Evolutionary conservation across 2,113 vertebrate genomes (phyloP).

Genomic region (Eulemur macaco): DNA sequence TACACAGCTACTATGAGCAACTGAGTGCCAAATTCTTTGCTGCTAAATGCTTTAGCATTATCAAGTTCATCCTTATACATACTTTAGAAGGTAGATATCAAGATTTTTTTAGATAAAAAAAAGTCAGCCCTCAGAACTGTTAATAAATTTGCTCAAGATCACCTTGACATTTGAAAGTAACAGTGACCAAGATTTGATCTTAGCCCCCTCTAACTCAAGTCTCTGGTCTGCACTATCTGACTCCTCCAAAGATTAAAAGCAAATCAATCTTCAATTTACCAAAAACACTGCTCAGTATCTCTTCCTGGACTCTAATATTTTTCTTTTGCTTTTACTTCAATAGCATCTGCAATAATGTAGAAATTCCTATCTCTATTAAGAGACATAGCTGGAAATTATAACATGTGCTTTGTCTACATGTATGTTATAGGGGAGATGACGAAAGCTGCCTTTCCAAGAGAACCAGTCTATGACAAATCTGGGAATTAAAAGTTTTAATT

Average conservation of each 20-base stretch:
- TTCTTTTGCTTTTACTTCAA: slow-evolving; percentile 29
- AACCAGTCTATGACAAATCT: slow-evolving; percentile 1
- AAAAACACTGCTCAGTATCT: background rate
- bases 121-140: background rate
- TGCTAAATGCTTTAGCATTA: background rate
- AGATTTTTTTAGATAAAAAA: background rate
- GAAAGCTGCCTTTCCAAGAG: background rate
- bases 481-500: slow-evolving; percentile 35
- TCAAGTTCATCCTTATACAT: background rate
- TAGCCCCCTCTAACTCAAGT: background rate
- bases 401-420: background rate
- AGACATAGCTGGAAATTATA: background rate
- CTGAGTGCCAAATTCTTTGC: background rate
- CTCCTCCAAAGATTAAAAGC: background rate
- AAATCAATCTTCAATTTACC: background rate
- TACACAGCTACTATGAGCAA: background rate
- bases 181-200: background rate
- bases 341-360: background rate
- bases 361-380: background rate
- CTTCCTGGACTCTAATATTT: background rate
- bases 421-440: background rate
- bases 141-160: background rate
- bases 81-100: background rate
- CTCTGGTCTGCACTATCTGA: background rate
- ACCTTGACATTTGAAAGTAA: background rate